A percentile compares a stretch with the other conserved stretches of the same genome.
phyloP scores from a whole-genome alignment of 2,888 invertebrate genomes.

The Orthonevra nobilis region DNA sequence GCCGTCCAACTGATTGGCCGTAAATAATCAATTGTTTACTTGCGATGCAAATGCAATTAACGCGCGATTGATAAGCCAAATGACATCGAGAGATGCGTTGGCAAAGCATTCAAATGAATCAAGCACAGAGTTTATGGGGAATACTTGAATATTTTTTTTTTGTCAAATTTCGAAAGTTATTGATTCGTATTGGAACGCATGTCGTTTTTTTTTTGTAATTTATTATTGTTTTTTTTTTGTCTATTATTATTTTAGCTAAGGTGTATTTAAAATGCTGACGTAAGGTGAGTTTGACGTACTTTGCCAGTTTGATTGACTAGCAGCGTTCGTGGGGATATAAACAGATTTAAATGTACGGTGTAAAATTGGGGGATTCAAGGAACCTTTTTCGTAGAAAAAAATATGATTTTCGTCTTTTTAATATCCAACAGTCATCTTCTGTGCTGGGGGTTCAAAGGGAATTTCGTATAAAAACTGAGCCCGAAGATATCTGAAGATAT shows the following conservation, averaged over 20 bases:
- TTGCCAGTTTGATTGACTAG: slow-evolving; percentile 22
- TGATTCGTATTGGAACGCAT: slow-evolving; percentile 25
- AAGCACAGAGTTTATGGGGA: background rate
- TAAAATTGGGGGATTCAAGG: too few species aligned
- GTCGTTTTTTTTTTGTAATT: background rate
- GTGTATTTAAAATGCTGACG: slow-evolving; percentile 32
- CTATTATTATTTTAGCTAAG: slow-evolving; percentile 7
- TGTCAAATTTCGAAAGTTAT: slow-evolving; percentile 17
- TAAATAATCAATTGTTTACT: slow-evolving; percentile 37
- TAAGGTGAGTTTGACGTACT: slow-evolving; percentile 41
- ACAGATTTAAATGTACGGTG: too few species aligned
- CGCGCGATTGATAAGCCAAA: background rate
- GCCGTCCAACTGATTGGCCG: slow-evolving; percentile 42
- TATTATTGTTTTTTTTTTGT: slow-evolving; percentile 1
- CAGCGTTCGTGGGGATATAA: too few species aligned
- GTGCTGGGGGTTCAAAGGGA: too few species aligned
- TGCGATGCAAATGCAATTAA: slow-evolving; percentile 63
- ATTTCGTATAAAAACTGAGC: too few species aligned
- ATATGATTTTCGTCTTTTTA: too few species aligned
- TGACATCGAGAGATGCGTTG: background rate
- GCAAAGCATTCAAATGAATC: background rate
- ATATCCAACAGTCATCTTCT: too few species aligned
- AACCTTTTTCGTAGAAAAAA: too few species aligned
- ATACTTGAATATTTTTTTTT: slow-evolving; percentile 16
- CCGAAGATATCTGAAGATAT: too few species aligned